Percentiles rank a stretch among this genome's conserved stretches.
Evolutionary conservation across 2,888 invertebrate genomes (phyloP).

Genomic region (Sesia bembeciformis): DNA sequence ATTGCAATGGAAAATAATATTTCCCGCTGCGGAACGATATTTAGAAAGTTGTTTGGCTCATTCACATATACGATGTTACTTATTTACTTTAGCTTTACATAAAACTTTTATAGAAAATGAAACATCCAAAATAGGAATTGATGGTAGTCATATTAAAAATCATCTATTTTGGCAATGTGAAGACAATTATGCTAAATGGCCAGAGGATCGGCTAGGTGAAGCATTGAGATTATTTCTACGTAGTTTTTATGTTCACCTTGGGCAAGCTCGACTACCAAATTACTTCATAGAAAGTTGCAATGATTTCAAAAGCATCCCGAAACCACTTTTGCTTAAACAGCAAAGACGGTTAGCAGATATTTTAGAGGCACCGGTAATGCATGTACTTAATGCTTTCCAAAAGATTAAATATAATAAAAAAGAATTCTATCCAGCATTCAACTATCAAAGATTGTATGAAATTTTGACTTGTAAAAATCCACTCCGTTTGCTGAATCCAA

Average conservation of each 20-base stretch:
- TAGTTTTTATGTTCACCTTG: conserved; percentile 76
- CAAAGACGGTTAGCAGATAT: conserved; percentile 80
- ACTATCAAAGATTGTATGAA: conserved; percentile 74
- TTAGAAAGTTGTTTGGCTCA: conserved; percentile 82
- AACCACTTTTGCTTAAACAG: conserved; percentile 75
- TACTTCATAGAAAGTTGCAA: conserved; percentile 84
- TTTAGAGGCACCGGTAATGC: conserved; percentile 81
- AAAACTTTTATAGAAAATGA: conserved; percentile 82
- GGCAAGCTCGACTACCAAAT: conserved; percentile 77
- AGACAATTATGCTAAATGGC: conserved; percentile 80
- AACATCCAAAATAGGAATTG: conserved; percentile 77
- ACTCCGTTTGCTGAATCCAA: conserved; percentile 59
- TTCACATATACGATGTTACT: conserved; percentile 81
- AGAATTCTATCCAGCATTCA: conserved; percentile 78
- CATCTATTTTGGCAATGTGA: conserved; percentile 87
- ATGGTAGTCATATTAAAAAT: conserved; percentile 81
- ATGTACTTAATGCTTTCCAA: conserved; percentile 79
- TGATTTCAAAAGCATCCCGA: conserved; percentile 81
- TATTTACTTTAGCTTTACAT: conserved; percentile 80
- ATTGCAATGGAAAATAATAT: conserved; percentile 86
- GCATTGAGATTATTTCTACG: conserved; percentile 77
- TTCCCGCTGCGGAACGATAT: conserved; percentile 84
- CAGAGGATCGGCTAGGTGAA: conserved; percentile 82
- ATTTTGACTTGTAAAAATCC: conserved; percentile 75
- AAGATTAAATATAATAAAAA: conserved; percentile 77